Evolutionary conservation across 2,797 vertebrate genomes (phyloP), one percentile per base, ranked within the genome.

Genomic region (Mus spretus): DNA sequence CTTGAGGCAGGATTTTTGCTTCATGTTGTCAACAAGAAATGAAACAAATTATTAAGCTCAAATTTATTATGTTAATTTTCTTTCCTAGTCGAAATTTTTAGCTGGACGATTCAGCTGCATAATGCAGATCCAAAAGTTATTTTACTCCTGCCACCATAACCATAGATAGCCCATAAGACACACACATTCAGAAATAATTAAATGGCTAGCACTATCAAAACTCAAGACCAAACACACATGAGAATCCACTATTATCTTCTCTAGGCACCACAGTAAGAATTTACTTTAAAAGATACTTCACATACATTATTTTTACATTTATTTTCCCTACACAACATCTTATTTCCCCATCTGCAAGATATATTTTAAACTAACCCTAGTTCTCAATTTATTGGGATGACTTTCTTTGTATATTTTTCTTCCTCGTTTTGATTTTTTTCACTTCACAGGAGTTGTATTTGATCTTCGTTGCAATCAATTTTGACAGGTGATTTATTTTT

Each of bases 401-500:
- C n/a, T 83, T 94, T 44, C 12, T 19, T 89, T 82, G 86, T 47
- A 65, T 75, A 3, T 57, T 88, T 88, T 89, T 19, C 63, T 53
- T 57, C n/a, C 80, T 10, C 5, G 0, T 22, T 87, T 84, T 84
- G n/a, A 47, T 50, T n/a, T n/a, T 84, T 83, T 78, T 78, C 47
- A 31, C 15, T 77, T 22, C 7, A 47, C 19, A 1, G 4, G 91
- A 37, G 0, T 65, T 81, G 13, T 8, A 90, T 40, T 88, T 97
- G n/a, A 84, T 70, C 4, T 97, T 37, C 12, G 26, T 95, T 91
- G 90, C 70, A 44, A 74, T 95, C 95, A 91, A 26, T 72, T 93
- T 97, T 97, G 55, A 75, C 67, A 80, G 74, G 40, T 96, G 89
- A 63, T n/a, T 82, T 53, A 67, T 80, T 93, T 90, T 81, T 31